Percentiles rank a stretch among this genome's conserved stretches.
These are phyloP conservation scores for Hypercompe scribonia DNA, from an alignment of 2,888 invertebrate genomes.

Conservation along the genomic window DNA sequence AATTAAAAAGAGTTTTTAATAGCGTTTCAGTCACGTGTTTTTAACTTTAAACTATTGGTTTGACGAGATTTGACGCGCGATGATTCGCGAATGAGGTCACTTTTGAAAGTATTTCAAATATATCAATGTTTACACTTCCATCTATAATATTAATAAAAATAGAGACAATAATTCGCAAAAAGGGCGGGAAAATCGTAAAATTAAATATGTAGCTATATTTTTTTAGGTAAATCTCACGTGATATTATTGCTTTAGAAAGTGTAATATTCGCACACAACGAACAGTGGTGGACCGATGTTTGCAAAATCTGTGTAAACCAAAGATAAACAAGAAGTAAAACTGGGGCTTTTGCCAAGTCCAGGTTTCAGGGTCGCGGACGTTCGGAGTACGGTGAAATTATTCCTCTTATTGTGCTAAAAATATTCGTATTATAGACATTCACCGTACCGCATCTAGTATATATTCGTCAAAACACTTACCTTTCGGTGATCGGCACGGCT, in stretches of 20 bases:
- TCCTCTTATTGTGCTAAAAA: slow-evolving; percentile 82
- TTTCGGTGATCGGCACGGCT: slow-evolving; percentile 86
- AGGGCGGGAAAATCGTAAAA: slow-evolving; percentile 55
- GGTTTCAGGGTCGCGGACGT: slow-evolving; percentile 79
- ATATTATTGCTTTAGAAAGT: slow-evolving; percentile 29
- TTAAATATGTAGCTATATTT: not conserved
- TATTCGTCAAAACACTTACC: slow-evolving; percentile 74
- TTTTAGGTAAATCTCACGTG: not conserved
- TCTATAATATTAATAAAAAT: not conserved
- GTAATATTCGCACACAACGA: slow-evolving; percentile 35
- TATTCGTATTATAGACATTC: slow-evolving; percentile 69
- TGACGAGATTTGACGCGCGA: slow-evolving; percentile 25
- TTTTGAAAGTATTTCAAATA: slow-evolving; percentile 67
- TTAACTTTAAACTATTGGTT: slow-evolving; percentile 6
- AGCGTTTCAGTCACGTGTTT: not conserved
- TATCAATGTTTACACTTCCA: slow-evolving; percentile 35
- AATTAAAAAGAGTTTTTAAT: not conserved
- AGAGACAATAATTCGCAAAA: slow-evolving; percentile 17
- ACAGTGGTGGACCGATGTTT: slow-evolving; percentile 49
- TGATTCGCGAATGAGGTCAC: slow-evolving; percentile 64
- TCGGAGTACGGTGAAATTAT: slow-evolving; percentile 79
- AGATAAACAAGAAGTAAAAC: slow-evolving; percentile 75
- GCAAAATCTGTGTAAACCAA: slow-evolving; percentile 61
- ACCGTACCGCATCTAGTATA: slow-evolving; percentile 53
- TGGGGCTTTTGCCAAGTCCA: slow-evolving; percentile 83